These are phyloP conservation scores for Oasisia sp. DNA, from an alignment of 2,888 invertebrate species.

Conservation along the genomic window DNA sequence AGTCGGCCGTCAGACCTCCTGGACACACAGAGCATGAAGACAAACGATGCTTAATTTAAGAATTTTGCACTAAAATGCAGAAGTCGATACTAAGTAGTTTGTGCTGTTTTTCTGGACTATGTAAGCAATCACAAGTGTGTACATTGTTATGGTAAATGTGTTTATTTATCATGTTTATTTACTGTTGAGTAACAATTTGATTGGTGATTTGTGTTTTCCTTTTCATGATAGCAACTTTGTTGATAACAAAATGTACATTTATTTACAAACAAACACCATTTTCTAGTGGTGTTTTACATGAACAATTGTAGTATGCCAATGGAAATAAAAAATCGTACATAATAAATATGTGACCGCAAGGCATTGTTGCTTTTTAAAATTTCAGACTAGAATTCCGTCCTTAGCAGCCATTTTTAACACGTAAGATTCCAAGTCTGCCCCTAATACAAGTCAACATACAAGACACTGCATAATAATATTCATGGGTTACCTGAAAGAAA, in stretches of 20 bases:
- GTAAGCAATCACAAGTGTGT: too few relatives aligned
- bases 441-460: not conserved
- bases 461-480: not conserved
- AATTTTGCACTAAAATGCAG: not conserved
- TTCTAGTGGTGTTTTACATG: not conserved
- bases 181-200: not conserved
- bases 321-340: not conserved
- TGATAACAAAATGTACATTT: constrained; percentile 8
- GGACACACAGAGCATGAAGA: constrained; percentile 1
- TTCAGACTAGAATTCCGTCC: not conserved
- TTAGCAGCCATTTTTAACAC: not conserved
- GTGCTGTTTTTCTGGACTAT: too few relatives aligned
- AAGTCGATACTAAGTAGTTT: not conserved
- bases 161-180: not conserved
- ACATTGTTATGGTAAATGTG: too few relatives aligned
- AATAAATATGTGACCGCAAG: not conserved
- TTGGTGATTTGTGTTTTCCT: not conserved
- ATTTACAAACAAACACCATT: not conserved
- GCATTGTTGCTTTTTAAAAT: not conserved
- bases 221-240: not conserved
- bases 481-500: not conserved
- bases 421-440: not conserved
- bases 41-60: not conserved
- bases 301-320: not conserved
- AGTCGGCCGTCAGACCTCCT: not conserved